These are phyloP conservation scores for Sapayoa aenigma DNA, from an alignment of 2,113 vertebrate genomes.

Conservation along the genomic window DNA sequence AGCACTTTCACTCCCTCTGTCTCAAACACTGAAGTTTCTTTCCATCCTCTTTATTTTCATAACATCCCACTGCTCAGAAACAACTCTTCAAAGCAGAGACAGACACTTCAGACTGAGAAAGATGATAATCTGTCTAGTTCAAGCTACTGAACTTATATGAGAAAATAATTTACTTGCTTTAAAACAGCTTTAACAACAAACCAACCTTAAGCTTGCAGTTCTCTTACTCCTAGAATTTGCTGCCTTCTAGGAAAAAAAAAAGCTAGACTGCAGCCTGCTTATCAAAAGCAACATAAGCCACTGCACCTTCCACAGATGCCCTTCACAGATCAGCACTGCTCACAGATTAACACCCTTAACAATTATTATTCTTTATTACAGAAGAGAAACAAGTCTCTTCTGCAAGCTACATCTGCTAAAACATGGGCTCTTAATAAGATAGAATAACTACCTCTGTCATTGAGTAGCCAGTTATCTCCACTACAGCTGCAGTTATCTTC, in stretches of 20 bases:
- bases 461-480: constrained; percentile 92
- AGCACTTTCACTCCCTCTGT: not conserved
- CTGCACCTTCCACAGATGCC: not conserved
- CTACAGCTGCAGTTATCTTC: constrained; percentile 89
- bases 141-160: not conserved
- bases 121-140: not conserved
- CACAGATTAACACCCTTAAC: not conserved
- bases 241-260: not conserved
- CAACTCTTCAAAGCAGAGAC: not conserved
- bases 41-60: not conserved
- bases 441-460: constrained; percentile 86
- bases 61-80: not conserved
- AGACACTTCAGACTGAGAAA: not conserved
- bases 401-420: not conserved
- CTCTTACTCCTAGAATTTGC: not conserved
- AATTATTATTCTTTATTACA: not conserved
- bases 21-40: not conserved
- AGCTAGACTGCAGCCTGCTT: not conserved
- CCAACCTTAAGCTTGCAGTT: not conserved
- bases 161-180: not conserved
- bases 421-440: not conserved
- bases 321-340: not conserved
- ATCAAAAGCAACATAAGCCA: not conserved
- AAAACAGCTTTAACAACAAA: not conserved
- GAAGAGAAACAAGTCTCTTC: not conserved